Percentiles rank a stretch among this genome's conserved stretches.
phyloP scores from a whole-genome alignment of 2,888 invertebrate species.

The Schizaphis graminum region DNA sequence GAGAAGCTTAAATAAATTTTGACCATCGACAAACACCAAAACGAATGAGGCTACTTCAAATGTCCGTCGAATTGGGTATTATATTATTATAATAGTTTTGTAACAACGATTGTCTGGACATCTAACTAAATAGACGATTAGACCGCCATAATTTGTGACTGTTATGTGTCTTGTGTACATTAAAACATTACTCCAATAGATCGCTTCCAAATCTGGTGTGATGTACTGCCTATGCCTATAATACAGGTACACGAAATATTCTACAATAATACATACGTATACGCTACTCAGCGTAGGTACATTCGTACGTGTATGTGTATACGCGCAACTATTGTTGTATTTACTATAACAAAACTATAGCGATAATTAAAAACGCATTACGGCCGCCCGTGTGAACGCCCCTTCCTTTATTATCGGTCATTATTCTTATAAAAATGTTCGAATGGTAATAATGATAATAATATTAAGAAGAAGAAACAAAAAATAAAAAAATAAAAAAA shows the following conservation, averaged over 20 bases:
- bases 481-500: background rate
- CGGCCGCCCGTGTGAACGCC: slow-evolving; percentile 62
- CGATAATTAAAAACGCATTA: slow-evolving; percentile 66
- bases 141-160: background rate
- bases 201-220: background rate
- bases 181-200: background rate
- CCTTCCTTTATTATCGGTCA: slow-evolving; percentile 66
- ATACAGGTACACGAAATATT: background rate
- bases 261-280: background rate
- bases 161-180: background rate
- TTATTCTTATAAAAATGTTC: slow-evolving; percentile 63
- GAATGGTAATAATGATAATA: slow-evolving; percentile 63
- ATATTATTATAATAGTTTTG: background rate
- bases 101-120: background rate
- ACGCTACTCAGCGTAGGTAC: background rate
- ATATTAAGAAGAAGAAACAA: slow-evolving; percentile 16
- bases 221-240: background rate
- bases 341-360: slow-evolving; percentile 24
- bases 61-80: background rate
- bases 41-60: background rate
- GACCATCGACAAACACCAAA: background rate
- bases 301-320: background rate
- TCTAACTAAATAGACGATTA: background rate
- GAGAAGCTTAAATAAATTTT: background rate
- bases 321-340: slow-evolving; percentile 36